phyloP scores from a whole-genome alignment of 1,140 invertebrate species.

The Anastatus disparis region DNA sequence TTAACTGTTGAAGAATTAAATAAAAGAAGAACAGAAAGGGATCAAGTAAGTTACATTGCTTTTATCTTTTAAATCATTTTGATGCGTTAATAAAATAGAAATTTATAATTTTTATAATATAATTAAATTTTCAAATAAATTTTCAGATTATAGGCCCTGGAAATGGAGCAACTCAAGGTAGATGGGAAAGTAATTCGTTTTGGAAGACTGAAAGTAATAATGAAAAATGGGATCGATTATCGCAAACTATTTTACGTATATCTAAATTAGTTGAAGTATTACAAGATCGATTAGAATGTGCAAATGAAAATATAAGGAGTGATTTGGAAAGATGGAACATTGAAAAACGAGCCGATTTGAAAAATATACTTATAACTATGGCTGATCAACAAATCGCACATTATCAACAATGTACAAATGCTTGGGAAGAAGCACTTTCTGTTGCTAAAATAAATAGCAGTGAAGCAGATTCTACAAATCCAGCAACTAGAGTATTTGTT shows the following conservation, averaged over 20 bases:
- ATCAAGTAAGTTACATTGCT: slow-evolving; percentile 66
- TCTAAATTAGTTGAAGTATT: slow-evolving; percentile 70
- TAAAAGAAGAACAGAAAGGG: slow-evolving; percentile 73
- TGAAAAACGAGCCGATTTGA: slow-evolving; percentile 76
- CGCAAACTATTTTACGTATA: slow-evolving; percentile 67
- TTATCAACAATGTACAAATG: slow-evolving; percentile 73
- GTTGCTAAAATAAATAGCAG: slow-evolving; percentile 55
- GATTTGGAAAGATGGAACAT: slow-evolving; percentile 79
- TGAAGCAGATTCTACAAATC: slow-evolving; percentile 49
- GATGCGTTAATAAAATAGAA: background rate
- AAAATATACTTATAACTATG: slow-evolving; percentile 73
- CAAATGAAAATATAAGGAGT: slow-evolving; percentile 77
- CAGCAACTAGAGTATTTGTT: slow-evolving; percentile 45
- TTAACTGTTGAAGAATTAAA: slow-evolving; percentile 73
- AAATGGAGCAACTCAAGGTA: slow-evolving; percentile 48
- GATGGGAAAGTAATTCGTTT: slow-evolving; percentile 66
- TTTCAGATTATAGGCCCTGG: slow-evolving; percentile 54
- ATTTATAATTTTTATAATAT: slow-evolving; percentile 32
- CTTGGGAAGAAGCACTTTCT: slow-evolving; percentile 71
- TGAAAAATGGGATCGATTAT: slow-evolving; percentile 71
- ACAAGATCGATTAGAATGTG: slow-evolving; percentile 77
- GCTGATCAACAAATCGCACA: slow-evolving; percentile 77
- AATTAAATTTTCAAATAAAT: background rate
- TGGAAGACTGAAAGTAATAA: slow-evolving; percentile 70
- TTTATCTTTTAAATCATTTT: background rate